Percentiles rank a stretch among this genome's conserved stretches.
Conservation (phyloP, 2,797 vertebrate genomes). For the Microtus obscurus region DNA sequence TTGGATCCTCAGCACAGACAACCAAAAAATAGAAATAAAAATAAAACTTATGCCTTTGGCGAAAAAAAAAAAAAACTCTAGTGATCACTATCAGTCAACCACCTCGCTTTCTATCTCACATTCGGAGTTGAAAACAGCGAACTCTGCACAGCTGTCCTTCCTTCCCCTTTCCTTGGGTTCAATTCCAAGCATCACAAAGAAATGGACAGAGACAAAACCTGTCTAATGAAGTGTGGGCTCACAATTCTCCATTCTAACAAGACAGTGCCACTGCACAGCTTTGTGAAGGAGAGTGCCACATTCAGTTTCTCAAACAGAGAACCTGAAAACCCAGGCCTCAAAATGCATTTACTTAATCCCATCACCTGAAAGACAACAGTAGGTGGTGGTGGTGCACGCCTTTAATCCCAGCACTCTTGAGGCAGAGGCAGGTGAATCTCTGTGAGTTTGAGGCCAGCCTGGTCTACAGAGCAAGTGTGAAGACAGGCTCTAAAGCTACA, state of each 20-base stretch:
- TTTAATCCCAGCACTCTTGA: no score
- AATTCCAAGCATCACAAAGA: neutral
- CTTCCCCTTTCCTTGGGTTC: neutral
- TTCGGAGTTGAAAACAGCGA: neutral
- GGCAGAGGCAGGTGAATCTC: no score
- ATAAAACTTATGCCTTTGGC: neutral
- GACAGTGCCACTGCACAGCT: neutral
- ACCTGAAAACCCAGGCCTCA: neutral
- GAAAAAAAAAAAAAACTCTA: constrained; percentile 17
- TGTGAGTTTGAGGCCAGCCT: no score
- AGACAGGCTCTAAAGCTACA: no score
- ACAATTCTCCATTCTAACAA: neutral
- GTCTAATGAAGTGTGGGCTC: neutral
- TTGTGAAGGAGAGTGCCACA: neutral
- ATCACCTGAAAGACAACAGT: neutral
- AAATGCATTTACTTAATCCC: neutral
- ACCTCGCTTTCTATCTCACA: constrained; percentile 31
- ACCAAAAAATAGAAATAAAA: neutral
- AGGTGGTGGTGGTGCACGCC: no score
- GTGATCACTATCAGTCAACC: constrained; percentile 36
- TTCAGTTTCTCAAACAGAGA: neutral
- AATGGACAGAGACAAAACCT: neutral
- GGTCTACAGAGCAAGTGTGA: no score
- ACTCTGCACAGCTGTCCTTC: neutral
- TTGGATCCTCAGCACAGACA: neutral